Percentiles rank a stretch among this genome's conserved stretches.
Evolutionary conservation across 2,888 invertebrate genomes (phyloP).

Genomic region (Brachypalpus laphriformis): DNA sequence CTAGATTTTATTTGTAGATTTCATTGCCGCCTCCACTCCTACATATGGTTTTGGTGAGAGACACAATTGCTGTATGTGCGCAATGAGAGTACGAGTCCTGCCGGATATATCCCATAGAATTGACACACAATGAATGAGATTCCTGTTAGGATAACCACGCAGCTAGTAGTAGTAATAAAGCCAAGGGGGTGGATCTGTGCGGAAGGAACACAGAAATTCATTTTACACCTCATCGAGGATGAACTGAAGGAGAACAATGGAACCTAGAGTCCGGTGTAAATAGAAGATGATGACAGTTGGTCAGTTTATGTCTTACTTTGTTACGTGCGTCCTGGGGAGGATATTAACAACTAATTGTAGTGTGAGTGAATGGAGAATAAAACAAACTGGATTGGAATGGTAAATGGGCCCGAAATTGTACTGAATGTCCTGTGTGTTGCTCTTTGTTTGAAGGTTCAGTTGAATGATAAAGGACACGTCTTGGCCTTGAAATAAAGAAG

Average conservation of each 20-base stretch:
- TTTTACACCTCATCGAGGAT: conserved; percentile 70
- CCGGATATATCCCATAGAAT: conserved; percentile 57
- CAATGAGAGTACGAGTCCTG: conserved; percentile 39
- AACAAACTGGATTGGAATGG: conserved; percentile 9
- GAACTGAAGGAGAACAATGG: conserved; percentile 64
- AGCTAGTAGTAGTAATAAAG: not conserved
- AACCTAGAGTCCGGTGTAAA: conserved; percentile 55
- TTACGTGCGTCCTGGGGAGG: conserved; percentile 32
- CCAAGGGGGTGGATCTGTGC: conserved; percentile 6
- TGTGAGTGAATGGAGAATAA: conserved; percentile 24
- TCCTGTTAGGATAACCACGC: conserved; percentile 39
- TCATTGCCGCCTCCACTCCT: conserved; percentile 33
- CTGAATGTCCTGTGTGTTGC: not conserved
- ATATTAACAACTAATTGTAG: conserved; percentile 61
- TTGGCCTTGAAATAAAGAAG: no score
- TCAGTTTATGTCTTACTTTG: conserved; percentile 59
- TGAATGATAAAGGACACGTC: not conserved
- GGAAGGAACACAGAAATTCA: conserved; percentile 27
- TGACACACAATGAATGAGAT: conserved; percentile 59
- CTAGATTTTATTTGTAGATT: conserved; percentile 51
- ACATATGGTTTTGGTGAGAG: not conserved
- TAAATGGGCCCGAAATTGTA: not conserved
- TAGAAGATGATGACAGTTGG: conserved; percentile 64
- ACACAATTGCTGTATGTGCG: not conserved
- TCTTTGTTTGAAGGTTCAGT: not conserved